Percentiles rank a stretch among this genome's conserved stretches.
Evolutionary conservation across 2,888 invertebrate genomes (phyloP).

Genomic region (Drosophila parthenogenetica): DNA sequence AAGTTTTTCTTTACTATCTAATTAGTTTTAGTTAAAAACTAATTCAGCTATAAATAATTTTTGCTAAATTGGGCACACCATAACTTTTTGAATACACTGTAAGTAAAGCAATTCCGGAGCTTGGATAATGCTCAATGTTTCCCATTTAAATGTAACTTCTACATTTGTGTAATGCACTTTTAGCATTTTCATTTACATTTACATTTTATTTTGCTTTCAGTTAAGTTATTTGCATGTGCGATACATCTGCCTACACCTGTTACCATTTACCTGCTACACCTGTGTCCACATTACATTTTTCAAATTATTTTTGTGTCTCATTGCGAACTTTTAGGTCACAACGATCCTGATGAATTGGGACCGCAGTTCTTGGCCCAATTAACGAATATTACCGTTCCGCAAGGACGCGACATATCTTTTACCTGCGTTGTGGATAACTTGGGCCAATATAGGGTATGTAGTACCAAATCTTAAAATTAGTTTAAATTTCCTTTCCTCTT

Average conservation of each 20-base stretch:
- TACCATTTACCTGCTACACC: conserved; percentile 18
- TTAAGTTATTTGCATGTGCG: conserved; percentile 17
- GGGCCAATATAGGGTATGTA: conserved; percentile 92
- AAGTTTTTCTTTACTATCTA: conserved; percentile 12
- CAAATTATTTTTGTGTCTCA: conserved; percentile 11
- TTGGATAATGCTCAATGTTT: neutral
- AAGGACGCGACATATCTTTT: conserved; percentile 94
- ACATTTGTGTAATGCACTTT: conserved; percentile 28
- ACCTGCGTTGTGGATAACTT: conserved; percentile 96
- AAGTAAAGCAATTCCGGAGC: neutral
- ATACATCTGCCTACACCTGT: conserved; percentile 15
- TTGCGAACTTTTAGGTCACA: conserved; percentile 87
- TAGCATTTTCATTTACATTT: conserved; percentile 3
- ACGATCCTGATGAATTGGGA: conserved; percentile 88
- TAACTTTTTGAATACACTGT: conserved; percentile 14
- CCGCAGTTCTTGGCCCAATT: conserved; percentile 94
- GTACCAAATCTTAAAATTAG: neutral
- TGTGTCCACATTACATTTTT: conserved; percentile 24
- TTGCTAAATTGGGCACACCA: conserved; percentile 14
- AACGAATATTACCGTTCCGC: conserved; percentile 94
- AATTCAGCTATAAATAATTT: conserved; percentile 11
- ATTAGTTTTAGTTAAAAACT: conserved; percentile 15
- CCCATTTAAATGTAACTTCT: conserved; percentile 1
- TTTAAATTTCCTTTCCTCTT: neutral
- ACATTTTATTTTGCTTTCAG: conserved; percentile 11